Base-by-base conservation (phyloP, 2,113 vertebrate species). In the Sander lucioperca region DNA sequence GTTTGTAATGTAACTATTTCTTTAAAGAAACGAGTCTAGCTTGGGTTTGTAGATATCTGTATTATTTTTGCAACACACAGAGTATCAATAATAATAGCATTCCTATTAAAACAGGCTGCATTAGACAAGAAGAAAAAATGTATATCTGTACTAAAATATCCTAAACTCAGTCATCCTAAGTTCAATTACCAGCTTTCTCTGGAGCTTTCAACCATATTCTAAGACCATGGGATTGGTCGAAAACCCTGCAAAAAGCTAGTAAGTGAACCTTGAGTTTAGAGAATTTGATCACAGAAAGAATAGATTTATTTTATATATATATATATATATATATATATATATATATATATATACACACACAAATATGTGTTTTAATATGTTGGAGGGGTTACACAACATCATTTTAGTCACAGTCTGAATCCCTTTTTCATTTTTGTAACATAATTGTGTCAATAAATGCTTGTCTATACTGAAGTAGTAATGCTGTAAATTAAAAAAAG, bases 401-500 rank as follows among this genome's bases (percentile, higher is more conserved):
- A 27, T 33, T 43, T 51, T 5, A 14, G 27, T 51, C 54, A 30
- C 25, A 27, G 66, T 43, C 18, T 72, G 23, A 69, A 51, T 64
- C 69, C 58, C 11, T 19, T 68, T 68, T 74, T 67, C 3, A 16
- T 62, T 47, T 75, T 15, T 65, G 64, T 61, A 50, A 16, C 56
- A 68, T 72, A 63, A 13, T 59, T 84, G 56, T 77, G 15, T 76
- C 59, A 50, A 39, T 50, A 25, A 74, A 8, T 53, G 64, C 12
- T 73, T 65, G 50, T 80, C 82, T 21, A 50, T 54, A 33, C 50
- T 45, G 50, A 23, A 68, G 1, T 48, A 65, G 73, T 59, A 75
- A 79, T 62, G 61, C 62, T 91, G 86, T 88, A 91, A 93, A 91
- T 93, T 91, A 90, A 92, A 30, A 71, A 33, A 36, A 69, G 43